Evolutionary conservation across 2,797 vertebrate species (phyloP).

Genomic region (Pseudopleuronectes americanus): DNA sequence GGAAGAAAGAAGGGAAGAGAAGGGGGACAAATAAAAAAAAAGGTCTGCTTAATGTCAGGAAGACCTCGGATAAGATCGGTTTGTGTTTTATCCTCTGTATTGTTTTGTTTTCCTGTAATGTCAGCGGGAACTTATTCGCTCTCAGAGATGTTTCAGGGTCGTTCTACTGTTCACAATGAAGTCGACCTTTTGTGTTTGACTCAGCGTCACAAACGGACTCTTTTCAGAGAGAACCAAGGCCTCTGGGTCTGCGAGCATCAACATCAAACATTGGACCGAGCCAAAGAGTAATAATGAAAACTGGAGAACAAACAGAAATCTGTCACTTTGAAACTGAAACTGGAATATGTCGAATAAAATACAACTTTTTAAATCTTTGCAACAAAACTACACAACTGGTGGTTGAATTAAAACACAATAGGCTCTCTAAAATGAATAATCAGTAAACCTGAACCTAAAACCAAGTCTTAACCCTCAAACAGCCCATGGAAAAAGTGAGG

Average conservation of each 20-base stretch:
- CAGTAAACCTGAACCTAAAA: too few species aligned
- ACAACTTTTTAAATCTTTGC: too few species aligned
- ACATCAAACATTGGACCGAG: too few species aligned
- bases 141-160: not conserved
- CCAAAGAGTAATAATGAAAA: too few species aligned
- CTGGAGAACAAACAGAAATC: too few species aligned
- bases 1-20: slow-evolving; percentile 12
- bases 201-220: not conserved
- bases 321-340: too few species aligned
- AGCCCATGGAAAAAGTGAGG: too few species aligned
- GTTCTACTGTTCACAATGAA: not conserved
- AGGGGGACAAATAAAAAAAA: not conserved
- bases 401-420: too few species aligned
- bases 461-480: too few species aligned
- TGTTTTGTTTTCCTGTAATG: slow-evolving; percentile 4
- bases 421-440: too few species aligned
- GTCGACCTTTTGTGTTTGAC: slow-evolving; percentile 12
- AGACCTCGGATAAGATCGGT: slow-evolving; percentile 10
- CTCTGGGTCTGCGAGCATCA: not conserved
- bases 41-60: slow-evolving; percentile 32
- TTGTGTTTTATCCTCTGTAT: slow-evolving; percentile 9
- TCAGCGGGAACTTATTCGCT: not conserved
- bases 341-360: too few species aligned
- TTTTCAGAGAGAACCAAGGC: not conserved
- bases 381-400: too few species aligned